A percentile compares a stretch with the other conserved stretches of the same genome.
These are phyloP conservation scores for Campopleginae sp. DNA, from an alignment of 2,888 invertebrate genomes.

Conservation along the genomic window DNA sequence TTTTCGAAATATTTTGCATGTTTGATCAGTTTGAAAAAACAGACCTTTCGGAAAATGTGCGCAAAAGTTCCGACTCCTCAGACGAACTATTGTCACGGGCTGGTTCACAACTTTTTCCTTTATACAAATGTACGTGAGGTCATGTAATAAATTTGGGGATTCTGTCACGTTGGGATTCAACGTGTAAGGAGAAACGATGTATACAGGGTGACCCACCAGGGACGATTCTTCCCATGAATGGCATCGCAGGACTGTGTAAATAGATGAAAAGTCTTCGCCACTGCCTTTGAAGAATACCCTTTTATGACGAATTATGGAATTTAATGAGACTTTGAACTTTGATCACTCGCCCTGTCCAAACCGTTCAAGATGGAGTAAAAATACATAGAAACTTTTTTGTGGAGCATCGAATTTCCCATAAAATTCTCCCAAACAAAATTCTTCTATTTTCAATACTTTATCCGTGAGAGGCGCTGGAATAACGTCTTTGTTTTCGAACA, in stretches of 20 bases:
- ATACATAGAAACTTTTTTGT: background rate
- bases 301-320: background rate
- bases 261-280: background rate
- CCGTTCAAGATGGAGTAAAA: background rate
- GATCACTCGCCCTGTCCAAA: background rate
- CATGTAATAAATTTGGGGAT: constrained; percentile 56
- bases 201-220: constrained; percentile 1
- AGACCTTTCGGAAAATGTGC: background rate
- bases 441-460: background rate
- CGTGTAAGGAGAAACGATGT: constrained; percentile 17
- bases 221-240: background rate
- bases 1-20: background rate
- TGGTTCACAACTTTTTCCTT: constrained; percentile 19
- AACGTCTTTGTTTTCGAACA: background rate
- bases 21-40: background rate
- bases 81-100: background rate
- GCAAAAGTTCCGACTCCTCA: background rate
- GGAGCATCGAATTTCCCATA: background rate
- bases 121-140: constrained; percentile 25
- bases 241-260: background rate
- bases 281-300: background rate
- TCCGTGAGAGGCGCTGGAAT: background rate
- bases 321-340: background rate
- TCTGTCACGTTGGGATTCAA: constrained; percentile 32
- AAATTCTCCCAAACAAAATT: background rate